Conservation (phyloP, 2,797 vertebrate species). For the Tauraco hartlaubi region DNA sequence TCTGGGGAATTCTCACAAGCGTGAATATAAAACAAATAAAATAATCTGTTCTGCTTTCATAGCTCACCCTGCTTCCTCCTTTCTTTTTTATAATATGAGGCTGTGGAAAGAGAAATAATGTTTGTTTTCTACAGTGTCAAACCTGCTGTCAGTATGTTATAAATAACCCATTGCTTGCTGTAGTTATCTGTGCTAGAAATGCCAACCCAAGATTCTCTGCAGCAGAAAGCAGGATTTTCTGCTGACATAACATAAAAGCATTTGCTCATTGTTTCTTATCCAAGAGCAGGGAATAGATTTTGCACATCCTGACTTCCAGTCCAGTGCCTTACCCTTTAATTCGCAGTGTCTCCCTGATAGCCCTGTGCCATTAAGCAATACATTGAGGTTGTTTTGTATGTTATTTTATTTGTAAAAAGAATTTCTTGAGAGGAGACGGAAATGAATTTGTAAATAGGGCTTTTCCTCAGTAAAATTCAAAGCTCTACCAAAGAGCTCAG, state of each 20-base stretch:
- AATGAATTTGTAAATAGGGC: neutral
- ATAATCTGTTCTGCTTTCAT: neutral
- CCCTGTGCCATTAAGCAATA: neutral
- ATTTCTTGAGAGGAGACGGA: neutral
- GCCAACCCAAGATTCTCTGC: neutral
- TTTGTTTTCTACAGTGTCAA: neutral
- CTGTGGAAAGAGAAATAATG: neutral
- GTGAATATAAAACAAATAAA: neutral
- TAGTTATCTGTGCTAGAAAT: neutral
- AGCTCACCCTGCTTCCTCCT: neutral
- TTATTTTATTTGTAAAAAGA: neutral
- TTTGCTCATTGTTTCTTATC: neutral
- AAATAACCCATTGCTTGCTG: neutral
- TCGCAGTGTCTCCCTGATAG: neutral
- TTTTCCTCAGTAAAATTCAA: neutral
- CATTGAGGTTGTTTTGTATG: accelerated
- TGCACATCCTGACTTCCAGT: neutral
- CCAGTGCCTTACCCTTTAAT: accelerated
- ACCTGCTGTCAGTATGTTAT: neutral
- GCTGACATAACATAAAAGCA: neutral
- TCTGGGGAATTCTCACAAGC: neutral
- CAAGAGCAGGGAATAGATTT: neutral
- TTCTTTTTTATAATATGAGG: neutral
- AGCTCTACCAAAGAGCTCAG: neutral
- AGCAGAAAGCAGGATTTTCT: constrained; percentile 10